Evolutionary conservation across 1,140 invertebrate genomes (phyloP), one percentile per base, ranked within the genome.

Genomic region (Eupeodes corollae): DNA sequence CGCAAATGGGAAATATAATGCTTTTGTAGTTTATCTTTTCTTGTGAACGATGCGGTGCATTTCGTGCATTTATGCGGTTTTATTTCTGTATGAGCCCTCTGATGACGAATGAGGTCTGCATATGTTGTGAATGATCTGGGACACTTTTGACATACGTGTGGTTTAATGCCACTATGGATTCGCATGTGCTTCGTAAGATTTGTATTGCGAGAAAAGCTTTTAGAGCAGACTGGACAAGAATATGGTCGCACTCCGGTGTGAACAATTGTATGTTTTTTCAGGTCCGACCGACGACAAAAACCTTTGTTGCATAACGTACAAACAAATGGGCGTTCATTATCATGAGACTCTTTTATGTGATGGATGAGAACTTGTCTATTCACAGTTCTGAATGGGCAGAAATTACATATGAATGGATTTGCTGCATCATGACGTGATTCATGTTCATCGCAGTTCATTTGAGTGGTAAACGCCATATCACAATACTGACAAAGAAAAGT

Each of bases 131-230:
- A 86, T 33, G 82, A 84, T 49, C 81, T 77, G 41, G 83, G 79
- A 57, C 83, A 86, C 15, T 80, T 70, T 30, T 79, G 79, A 57
- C 84, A 86, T 1, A 83, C 80, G 58, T 84, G 82, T 0, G 78
- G 78, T 50, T 83, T 50, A 71, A 59, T 73, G 1, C 81, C 81
- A 32, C 76, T 78, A 64, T 85, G 83, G 32, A 80, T 80, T 41
- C 88, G 74, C 51, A 90, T 73, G 64, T 94, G 90, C 54, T 91
- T 85, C 49, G 88, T 84, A 5, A 92, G 73, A 70, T 91, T 92
- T 46, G 85, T 87, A 49, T 84, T 87, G 13, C 80, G 63, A 12
- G 79, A 80, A 53, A 84, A 84, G 42, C 75, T 78, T 64, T 83
- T 83, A 14, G 72, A 73, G 63, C 82, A 84, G 47, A 79, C 73